Evolutionary conservation across 2,888 invertebrate species (phyloP).

Genomic region (Tachina grossa): DNA sequence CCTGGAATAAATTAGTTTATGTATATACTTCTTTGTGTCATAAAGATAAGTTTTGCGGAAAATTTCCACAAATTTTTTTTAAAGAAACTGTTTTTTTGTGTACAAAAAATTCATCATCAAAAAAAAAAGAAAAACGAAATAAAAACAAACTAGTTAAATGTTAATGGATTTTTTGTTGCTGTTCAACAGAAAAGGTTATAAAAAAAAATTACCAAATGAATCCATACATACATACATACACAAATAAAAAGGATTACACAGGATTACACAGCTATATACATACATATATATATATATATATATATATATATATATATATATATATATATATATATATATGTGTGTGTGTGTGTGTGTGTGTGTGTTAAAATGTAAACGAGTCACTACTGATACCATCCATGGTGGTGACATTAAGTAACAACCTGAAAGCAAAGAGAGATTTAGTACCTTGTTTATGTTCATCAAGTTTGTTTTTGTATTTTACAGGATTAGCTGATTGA

Average conservation of each 20-base stretch:
- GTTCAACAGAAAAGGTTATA: neutral
- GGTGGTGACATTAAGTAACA: constrained; percentile 38
- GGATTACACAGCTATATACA: neutral
- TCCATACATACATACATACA: neutral
- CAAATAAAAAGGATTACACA: constrained; percentile 60
- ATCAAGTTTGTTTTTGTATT: constrained; percentile 40
- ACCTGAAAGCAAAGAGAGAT: constrained; percentile 23
- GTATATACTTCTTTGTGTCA: no score
- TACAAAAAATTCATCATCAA: constrained; percentile 32
- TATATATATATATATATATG: no score
- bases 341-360: no score
- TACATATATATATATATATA: no score
- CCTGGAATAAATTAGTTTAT: no score
- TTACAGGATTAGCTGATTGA: constrained; percentile 20
- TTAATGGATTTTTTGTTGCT: constrained; percentile 64
- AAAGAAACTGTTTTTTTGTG: constrained; percentile 13
- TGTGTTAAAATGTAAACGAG: no score
- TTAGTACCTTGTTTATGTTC: constrained; percentile 43
- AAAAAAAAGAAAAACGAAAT: constrained; percentile 4
- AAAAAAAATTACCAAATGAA: constrained; percentile 8
- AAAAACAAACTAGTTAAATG: constrained; percentile 43
- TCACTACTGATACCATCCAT: constrained; percentile 12
- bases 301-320: no score
- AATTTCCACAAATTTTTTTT: neutral
- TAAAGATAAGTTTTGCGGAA: no score